phyloP scores from a whole-genome alignment of 2,888 invertebrate genomes.

The Horisme vitalbata region DNA sequence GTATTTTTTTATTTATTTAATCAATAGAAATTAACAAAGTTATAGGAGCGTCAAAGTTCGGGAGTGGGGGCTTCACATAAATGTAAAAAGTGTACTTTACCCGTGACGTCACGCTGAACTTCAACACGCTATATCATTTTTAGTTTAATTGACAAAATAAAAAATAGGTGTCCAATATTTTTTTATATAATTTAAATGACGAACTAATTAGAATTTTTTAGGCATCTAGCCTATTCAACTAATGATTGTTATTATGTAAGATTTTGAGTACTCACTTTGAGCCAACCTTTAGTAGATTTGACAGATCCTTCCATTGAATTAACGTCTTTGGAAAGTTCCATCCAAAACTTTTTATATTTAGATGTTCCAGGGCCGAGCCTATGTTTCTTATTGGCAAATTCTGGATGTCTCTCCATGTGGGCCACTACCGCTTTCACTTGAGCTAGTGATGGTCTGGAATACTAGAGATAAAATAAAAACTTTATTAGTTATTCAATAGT shows the following conservation, averaged over 20 bases:
- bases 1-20: no score
- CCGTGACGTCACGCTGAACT: no score
- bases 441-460: slow-evolving; percentile 57
- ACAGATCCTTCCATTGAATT: slow-evolving; percentile 60
- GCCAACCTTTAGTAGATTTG: slow-evolving; percentile 67
- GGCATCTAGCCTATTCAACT: no score
- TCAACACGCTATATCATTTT: no score
- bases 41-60: no score
- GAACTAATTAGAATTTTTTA: no score
- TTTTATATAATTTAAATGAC: no score
- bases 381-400: slow-evolving; percentile 56
- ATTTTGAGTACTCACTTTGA: slow-evolving; percentile 50
- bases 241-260: background rate
- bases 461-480: slow-evolving; percentile 33
- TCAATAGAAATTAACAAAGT: no score
- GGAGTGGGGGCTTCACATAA: no score
- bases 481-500: background rate
- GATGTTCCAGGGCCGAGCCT: slow-evolving; percentile 50
- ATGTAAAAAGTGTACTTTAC: no score
- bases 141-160: no score
- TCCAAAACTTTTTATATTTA: slow-evolving; percentile 61
- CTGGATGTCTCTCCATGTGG: slow-evolving; percentile 65
- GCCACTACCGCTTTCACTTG: slow-evolving; percentile 62
- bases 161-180: no score
- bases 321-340: slow-evolving; percentile 52